A percentile compares a stretch with the other conserved stretches of the same genome.
phyloP scores from a whole-genome alignment of 2,113 vertebrate species.

The Grantiella picta region DNA sequence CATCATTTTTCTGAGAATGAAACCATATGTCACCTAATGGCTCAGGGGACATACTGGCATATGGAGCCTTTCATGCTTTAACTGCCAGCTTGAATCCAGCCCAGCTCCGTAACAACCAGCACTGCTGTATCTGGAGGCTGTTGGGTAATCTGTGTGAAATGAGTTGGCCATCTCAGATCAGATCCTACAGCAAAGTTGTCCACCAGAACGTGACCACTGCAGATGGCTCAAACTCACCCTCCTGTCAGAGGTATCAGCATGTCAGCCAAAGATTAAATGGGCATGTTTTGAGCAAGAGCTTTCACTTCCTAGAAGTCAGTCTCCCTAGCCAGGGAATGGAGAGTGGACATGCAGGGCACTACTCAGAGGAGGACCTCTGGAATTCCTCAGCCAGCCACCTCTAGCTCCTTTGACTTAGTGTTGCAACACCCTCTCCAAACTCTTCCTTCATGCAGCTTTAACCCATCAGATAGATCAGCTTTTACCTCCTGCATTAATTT shows the following conservation, averaged over 20 bases:
- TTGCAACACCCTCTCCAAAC: neutral
- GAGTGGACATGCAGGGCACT: neutral
- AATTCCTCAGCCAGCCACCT: neutral
- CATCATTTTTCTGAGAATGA: conserved; percentile 9
- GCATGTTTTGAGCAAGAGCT: rapidly evolving
- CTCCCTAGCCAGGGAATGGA: neutral
- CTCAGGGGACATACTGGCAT: conserved; percentile 3
- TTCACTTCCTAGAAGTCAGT: neutral
- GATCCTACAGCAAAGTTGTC: neutral
- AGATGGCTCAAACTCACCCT: neutral
- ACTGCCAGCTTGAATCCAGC: neutral
- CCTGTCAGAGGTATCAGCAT: neutral
- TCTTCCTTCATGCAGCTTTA: neutral
- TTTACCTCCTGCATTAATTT: neutral
- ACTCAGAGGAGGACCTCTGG: neutral
- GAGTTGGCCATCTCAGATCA: neutral
- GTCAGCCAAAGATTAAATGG: neutral
- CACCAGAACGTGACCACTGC: neutral
- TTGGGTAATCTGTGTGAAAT: neutral
- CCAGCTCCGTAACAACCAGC: neutral
- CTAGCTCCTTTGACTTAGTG: neutral
- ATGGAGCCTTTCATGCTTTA: neutral
- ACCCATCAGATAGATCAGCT: neutral
- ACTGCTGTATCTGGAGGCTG: neutral
- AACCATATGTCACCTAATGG: conserved; percentile 42